phyloP scores from a whole-genome alignment of 2,113 vertebrate genomes.

The Melanocharis versteri region DNA sequence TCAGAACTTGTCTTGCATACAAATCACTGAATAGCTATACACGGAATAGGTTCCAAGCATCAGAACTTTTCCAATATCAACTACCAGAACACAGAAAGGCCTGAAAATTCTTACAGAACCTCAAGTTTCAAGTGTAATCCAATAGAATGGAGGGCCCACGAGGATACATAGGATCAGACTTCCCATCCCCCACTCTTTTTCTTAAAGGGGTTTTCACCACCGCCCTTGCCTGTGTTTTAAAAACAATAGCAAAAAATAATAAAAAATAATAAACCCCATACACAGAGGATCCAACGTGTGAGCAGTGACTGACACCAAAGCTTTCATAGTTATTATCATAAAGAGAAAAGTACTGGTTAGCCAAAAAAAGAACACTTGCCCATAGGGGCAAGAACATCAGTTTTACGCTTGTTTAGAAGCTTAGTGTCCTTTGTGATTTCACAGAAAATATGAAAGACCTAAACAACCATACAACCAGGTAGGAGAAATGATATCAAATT shows the following conservation, averaged over 20 bases:
- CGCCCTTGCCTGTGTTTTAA: too few relatives aligned
- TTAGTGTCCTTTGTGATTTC: neutral
- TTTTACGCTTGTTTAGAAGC: neutral
- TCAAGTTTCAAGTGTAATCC: neutral
- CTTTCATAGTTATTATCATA: neutral
- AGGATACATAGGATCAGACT: neutral
- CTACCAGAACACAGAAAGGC: neutral
- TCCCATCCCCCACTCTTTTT: fast-evolving
- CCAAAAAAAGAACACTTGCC: neutral
- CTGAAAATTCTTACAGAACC: neutral
- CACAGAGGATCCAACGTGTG: neutral
- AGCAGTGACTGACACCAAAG: neutral
- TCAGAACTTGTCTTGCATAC: neutral
- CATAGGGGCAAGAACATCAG: neutral
- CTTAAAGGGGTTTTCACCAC: neutral
- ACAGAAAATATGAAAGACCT: neutral
- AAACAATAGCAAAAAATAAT: neutral
- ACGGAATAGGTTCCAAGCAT: neutral
- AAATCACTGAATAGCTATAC: neutral
- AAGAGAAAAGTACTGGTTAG: neutral
- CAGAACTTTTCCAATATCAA: neutral
- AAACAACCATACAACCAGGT: neutral
- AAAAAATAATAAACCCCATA: too few relatives aligned
- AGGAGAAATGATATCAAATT: neutral
- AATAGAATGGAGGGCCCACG: neutral